Base-by-base conservation (phyloP, 2,888 invertebrate species). In the Hirudinaria manillensis region DNA sequence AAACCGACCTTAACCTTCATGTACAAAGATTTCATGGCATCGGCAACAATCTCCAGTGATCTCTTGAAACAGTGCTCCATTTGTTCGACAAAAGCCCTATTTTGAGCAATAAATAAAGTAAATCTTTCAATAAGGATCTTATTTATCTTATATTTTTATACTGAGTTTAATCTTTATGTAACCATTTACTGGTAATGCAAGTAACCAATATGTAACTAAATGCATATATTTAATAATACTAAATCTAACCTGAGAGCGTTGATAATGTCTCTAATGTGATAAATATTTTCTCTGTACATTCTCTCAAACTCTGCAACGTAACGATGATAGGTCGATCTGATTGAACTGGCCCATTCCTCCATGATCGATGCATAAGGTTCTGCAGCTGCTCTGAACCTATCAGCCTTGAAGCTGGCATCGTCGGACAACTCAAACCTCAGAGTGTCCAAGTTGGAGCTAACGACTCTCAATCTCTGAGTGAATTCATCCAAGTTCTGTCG, bases 221-320 rank as follows among this genome's bases (percentile, higher is more conserved):
- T 32, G 6, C 45, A 32, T 19, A 21, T n/a, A n/a, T n/a, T n/a
- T n/a, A n/a, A n/a, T n/a, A n/a, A n/a, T n/a, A n/a, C n/a, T n/a
- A n/a, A n/a, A n/a, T 36, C 61, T n/a, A 2, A 16, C 61, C 24
- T 38, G 61, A 73, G 2, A 3, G 16, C 34, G 3, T 21, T 4
- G 38, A 56, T 61, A 34, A 65, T 27, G n/a, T 65, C 65, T 10
- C n/a, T 16, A 7, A 73, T 61, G 65, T 36, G 61, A 13, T 61
- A 29, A 4, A 73, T 21, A 36, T 73, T 73, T 16, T 34, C 2
- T 38, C 61, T 24, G 36, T 65, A 73, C 61, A 73, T 32, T 36
- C 45, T 73, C 45, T 73, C 36, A n/a, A 72, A n/a, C 55, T 32
- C 55, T 21, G 3, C 55, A 16, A 53, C 21, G 16, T n/a, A 72